A percentile compares a stretch with the other conserved stretches of the same genome.
Evolutionary conservation across 2,797 vertebrate species (phyloP).

Genomic region (Numenius phaeopus): DNA sequence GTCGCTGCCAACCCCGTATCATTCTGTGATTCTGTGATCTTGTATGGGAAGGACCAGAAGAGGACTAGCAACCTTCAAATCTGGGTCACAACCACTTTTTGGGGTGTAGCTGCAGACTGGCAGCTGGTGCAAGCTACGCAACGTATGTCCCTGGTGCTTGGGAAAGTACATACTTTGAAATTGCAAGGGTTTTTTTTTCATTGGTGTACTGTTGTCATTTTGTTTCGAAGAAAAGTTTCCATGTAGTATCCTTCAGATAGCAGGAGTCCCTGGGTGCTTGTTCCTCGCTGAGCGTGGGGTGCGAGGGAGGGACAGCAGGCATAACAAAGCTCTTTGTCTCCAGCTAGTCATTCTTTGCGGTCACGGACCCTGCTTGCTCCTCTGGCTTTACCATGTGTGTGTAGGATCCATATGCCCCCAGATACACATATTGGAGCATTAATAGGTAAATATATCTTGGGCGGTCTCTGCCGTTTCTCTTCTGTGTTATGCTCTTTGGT

Average conservation of each 20-base stretch:
- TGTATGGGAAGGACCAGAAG: background rate
- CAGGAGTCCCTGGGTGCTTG: background rate
- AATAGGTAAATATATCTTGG: background rate
- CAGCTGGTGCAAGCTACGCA: background rate
- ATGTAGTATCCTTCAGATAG: background rate
- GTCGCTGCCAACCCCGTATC: too few relatives aligned
- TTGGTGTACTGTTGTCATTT: background rate
- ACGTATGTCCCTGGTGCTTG: rapidly evolving
- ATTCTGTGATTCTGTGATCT: background rate
- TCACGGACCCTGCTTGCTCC: background rate
- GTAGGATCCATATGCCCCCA: background rate
- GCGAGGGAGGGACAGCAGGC: background rate
- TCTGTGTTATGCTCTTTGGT: background rate
- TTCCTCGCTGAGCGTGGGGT: rapidly evolving
- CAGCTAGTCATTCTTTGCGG: background rate
- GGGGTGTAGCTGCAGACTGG: background rate
- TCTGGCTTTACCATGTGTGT: background rate
- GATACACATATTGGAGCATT: background rate
- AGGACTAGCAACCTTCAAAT: background rate
- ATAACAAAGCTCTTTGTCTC: constrained; percentile 19
- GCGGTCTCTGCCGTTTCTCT: background rate
- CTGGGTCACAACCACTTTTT: background rate
- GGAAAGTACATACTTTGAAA: background rate
- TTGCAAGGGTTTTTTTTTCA: background rate
- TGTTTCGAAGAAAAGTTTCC: background rate